phyloP scores from a whole-genome alignment of 2,888 invertebrate species.

The Marronus borbonicus region DNA sequence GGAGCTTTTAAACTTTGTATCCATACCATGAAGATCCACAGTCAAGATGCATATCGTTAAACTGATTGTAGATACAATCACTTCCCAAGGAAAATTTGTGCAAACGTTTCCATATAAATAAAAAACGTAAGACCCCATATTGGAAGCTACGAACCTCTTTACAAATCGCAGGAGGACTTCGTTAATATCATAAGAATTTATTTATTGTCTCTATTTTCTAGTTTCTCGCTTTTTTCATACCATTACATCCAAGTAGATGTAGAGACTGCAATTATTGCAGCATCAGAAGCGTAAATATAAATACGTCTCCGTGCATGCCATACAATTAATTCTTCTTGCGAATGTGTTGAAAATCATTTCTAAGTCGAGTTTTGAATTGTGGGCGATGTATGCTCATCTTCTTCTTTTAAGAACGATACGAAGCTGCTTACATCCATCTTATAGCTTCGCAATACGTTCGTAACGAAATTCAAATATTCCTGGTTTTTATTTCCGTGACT shows the following conservation, averaged over 20 bases:
- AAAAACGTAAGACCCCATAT: constrained; percentile 77
- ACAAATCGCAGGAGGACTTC: neutral
- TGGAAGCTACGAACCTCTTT: neutral
- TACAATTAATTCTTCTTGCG: neutral
- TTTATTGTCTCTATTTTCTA: constrained; percentile 5
- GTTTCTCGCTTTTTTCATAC: neutral
- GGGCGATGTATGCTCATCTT: too few species aligned
- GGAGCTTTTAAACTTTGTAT: constrained; percentile 62
- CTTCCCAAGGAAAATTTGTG: constrained; percentile 94
- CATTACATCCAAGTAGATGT: constrained; percentile 3
- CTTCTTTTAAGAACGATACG: too few species aligned
- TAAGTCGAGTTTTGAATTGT: too few species aligned
- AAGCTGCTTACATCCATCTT: too few species aligned
- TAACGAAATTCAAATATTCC: too few species aligned
- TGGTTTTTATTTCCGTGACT: too few species aligned
- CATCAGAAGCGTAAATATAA: neutral
- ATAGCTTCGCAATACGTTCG: too few species aligned
- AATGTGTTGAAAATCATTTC: too few species aligned
- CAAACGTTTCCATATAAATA: constrained; percentile 90
- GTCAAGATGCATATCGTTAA: constrained; percentile 85
- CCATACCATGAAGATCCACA: constrained; percentile 72
- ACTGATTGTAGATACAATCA: constrained; percentile 88
- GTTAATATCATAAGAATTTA: constrained; percentile 5
- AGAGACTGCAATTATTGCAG: neutral
- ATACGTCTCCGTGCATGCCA: constrained; percentile 2